Conservation (phyloP, 2,113 vertebrate genomes). For the Cyphomyrus plagiostoma region DNA sequence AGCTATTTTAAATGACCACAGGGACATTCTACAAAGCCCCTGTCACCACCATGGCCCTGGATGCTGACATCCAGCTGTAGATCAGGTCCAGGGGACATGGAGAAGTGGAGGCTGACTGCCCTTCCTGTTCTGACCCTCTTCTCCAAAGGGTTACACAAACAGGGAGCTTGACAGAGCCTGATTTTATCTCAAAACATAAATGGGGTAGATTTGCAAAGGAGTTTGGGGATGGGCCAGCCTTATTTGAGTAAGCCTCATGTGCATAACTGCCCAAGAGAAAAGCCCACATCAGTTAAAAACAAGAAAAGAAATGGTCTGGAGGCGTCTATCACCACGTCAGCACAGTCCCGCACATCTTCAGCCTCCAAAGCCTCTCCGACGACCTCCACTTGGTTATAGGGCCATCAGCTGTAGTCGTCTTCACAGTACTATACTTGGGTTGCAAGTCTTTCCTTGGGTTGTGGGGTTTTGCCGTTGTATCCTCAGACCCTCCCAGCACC, state of each 20-base stretch:
- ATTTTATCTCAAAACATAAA: background rate
- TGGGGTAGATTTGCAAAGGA: background rate
- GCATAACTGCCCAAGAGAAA: background rate
- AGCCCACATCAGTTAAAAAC: background rate
- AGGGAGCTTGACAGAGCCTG: background rate
- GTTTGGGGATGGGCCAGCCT: background rate
- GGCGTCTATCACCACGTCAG: slow-evolving; percentile 64
- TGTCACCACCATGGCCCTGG: background rate
- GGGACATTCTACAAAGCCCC: background rate
- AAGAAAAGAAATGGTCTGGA: background rate
- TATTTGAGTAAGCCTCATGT: background rate
- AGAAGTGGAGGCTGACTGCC: background rate
- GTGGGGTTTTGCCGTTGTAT: background rate
- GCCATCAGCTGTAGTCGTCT: slow-evolving; percentile 51
- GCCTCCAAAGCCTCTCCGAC: slow-evolving; percentile 45
- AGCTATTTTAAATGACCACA: background rate
- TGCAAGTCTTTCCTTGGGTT: background rate
- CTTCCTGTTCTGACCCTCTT: background rate
- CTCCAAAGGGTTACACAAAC: background rate
- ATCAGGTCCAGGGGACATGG: background rate
- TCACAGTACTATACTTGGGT: slow-evolving; percentile 21
- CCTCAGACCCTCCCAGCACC: background rate
- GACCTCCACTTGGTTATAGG: slow-evolving; percentile 51
- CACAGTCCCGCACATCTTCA: slow-evolving; percentile 58
- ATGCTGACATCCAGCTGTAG: background rate